Conservation (phyloP, 2,888 invertebrate genomes). For the Acrobasis repandana region DNA sequence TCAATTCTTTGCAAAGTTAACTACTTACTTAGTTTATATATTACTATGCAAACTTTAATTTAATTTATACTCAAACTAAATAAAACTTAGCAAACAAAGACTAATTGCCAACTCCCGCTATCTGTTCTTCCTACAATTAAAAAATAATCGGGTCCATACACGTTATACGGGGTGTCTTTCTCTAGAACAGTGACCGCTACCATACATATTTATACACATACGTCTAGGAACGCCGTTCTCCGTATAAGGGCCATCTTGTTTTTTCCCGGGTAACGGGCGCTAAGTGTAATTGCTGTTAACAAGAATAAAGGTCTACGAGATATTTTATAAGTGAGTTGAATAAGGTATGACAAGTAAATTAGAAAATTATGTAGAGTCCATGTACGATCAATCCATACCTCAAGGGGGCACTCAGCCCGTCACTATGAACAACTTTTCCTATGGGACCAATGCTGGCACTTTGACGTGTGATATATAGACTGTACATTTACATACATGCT, state of each 20-base stretch:
- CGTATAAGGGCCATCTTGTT: constrained; percentile 10
- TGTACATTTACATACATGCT: no score
- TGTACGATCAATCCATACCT: background rate
- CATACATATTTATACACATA: constrained; percentile 17
- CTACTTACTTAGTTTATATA: background rate
- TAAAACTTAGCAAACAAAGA: background rate
- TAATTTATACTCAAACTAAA: background rate
- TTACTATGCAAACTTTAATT: background rate
- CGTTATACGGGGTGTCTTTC: background rate
- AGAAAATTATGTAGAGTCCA: background rate
- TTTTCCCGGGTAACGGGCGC: constrained; percentile 4
- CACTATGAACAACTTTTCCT: no score
- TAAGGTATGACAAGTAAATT: constrained; percentile 1
- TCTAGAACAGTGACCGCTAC: constrained; percentile 7
- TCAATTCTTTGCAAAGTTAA: no score
- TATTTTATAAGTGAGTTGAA: background rate
- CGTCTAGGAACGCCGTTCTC: constrained; percentile 13
- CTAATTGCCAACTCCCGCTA: background rate
- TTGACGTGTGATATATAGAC: no score
- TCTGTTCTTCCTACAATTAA: background rate
- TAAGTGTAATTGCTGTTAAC: constrained; percentile 2
- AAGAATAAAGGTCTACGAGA: background rate
- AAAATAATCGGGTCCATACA: background rate
- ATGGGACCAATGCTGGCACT: no score
- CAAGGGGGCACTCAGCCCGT: no score